phyloP scores from a whole-genome alignment of 1,140 invertebrate genomes.

The Lepidurus couesii region DNA sequence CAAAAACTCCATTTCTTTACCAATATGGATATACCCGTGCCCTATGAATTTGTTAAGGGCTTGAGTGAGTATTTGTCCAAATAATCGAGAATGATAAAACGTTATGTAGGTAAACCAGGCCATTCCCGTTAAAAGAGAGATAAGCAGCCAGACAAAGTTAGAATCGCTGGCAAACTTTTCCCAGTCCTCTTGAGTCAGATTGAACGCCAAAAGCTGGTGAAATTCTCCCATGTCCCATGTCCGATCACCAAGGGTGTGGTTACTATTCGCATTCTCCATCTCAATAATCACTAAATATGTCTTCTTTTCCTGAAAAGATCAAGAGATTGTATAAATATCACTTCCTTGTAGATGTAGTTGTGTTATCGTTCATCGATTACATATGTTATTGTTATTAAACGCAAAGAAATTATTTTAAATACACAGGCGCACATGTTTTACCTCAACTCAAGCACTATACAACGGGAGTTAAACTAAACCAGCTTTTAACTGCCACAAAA shows the following conservation, averaged over 20 bases:
- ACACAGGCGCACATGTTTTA: no score
- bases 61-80: conserved; percentile 83
- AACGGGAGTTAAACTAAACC: no score
- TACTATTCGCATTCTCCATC: neutral
- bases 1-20: no score
- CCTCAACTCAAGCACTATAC: no score
- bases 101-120: conserved; percentile 89
- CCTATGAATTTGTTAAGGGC: conserved; percentile 80
- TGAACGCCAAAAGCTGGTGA: conserved; percentile 15
- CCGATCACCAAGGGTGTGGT: neutral
- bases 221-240: conserved; percentile 28
- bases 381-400: no score
- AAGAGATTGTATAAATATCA: no score
- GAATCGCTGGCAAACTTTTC: conserved; percentile 61
- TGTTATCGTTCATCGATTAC: no score
- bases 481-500: no score
- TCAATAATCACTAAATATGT: neutral
- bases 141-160: conserved; percentile 72
- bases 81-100: conserved; percentile 88
- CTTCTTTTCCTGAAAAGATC: neutral
- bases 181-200: conserved; percentile 52
- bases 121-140: conserved; percentile 71
- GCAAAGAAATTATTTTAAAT: no score
- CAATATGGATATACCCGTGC: conserved; percentile 83
- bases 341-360: no score